Evolutionary conservation across 2,888 invertebrate genomes (phyloP).

Genomic region (Calameuta pallipes): DNA sequence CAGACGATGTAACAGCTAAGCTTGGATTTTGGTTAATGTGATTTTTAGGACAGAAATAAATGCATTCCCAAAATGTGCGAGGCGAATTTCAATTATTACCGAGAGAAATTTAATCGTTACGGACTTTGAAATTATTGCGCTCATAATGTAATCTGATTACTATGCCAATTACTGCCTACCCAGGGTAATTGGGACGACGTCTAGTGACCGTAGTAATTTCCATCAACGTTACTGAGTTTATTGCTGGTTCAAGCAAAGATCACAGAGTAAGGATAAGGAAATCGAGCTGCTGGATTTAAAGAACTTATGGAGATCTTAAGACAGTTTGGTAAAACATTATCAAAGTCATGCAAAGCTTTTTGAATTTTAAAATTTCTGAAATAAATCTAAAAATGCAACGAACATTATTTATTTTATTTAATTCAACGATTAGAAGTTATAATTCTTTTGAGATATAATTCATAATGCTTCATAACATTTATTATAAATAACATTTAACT

Average conservation of each 20-base stretch:
- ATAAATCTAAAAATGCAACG: no score
- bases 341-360: neutral
- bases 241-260: neutral
- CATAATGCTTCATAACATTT: no score
- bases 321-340: neutral
- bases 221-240: slow-evolving; percentile 22
- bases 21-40: neutral
- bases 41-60: neutral
- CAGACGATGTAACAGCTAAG: neutral
- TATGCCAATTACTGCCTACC: slow-evolving; percentile 33
- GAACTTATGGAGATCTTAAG: neutral
- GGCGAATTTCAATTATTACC: neutral
- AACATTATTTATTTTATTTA: no score
- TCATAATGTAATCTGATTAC: slow-evolving; percentile 42
- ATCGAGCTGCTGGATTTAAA: neutral
- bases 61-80: neutral
- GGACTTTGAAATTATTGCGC: slow-evolving; percentile 32
- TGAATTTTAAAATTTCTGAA: no score
- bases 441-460: no score
- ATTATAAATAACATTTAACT: no score
- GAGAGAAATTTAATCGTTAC: slow-evolving; percentile 40
- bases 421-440: no score
- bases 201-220: slow-evolving; percentile 34
- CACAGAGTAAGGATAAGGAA: neutral
- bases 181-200: slow-evolving; percentile 33